phyloP scores from a whole-genome alignment of 1,140 invertebrate species.

The Drosophila triauraria region DNA sequence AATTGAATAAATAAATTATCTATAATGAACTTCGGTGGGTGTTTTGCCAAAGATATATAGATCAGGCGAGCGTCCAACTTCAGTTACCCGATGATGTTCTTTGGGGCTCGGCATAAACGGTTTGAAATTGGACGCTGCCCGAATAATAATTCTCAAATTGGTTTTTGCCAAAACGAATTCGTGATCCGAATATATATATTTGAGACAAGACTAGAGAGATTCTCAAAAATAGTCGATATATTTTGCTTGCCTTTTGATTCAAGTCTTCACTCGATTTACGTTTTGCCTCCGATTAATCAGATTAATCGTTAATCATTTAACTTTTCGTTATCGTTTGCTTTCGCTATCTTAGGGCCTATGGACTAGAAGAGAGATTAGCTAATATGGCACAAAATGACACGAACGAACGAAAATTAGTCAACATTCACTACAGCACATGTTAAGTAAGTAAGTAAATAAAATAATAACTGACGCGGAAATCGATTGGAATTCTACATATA shows the following conservation, averaged over 20 bases:
- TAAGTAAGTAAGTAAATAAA: conserved; percentile 58
- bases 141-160: neutral
- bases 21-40: conserved; percentile 62
- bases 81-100: conserved; percentile 10
- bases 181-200: conserved; percentile 2
- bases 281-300: conserved; percentile 5
- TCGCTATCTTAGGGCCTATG: conserved; percentile 48
- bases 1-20: conserved; percentile 16
- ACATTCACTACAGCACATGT: conserved; percentile 80
- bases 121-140: conserved; percentile 45
- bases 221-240: conserved; percentile 35
- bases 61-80: conserved; percentile 37
- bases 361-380: conserved; percentile 54
- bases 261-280: conserved; percentile 54
- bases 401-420: conserved; percentile 71
- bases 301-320: conserved; percentile 20
- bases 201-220: conserved; percentile 13
- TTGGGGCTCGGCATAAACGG: conserved; percentile 28
- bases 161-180: conserved; percentile 16
- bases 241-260: conserved; percentile 30
- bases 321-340: conserved; percentile 6
- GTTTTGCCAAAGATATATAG: conserved; percentile 72
- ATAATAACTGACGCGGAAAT: conserved; percentile 41
- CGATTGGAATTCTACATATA: conserved; percentile 80
- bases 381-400: conserved; percentile 77